Percentiles rank a stretch among this genome's conserved stretches.
phyloP scores from a whole-genome alignment of 2,797 vertebrate species.

The Typhlichthys eigenmanni region DNA sequence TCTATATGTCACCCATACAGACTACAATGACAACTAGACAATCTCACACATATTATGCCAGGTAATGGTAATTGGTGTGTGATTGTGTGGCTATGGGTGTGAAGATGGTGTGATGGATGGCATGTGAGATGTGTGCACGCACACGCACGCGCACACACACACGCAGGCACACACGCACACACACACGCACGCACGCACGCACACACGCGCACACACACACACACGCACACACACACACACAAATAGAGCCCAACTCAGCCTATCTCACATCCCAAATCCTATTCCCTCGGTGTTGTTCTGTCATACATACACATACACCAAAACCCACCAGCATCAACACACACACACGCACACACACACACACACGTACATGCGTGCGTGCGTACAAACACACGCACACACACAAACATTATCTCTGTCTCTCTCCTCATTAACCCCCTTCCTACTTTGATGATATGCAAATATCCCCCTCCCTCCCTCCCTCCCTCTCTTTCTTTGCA shows the following conservation, averaged over 20 bases:
- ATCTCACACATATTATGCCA: constrained; percentile 3
- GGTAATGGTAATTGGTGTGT: neutral
- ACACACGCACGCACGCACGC: neutral
- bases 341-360: constrained; percentile 16
- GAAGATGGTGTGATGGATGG: constrained; percentile 2
- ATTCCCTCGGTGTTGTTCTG: constrained; percentile 52
- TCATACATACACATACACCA: constrained; percentile 56
- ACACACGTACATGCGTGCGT: constrained; percentile 48
- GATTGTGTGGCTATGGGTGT: neutral
- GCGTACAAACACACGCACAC: constrained; percentile 37
- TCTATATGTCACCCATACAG: neutral
- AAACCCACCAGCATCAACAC: constrained; percentile 42
- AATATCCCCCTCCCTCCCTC: constrained; percentile 61
- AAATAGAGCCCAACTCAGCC: constrained; percentile 23
- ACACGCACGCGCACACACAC: too few relatives aligned
- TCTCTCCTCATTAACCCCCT: constrained; percentile 70
- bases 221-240: constrained; percentile 13
- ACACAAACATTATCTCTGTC: constrained; percentile 1
- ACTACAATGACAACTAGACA: neutral
- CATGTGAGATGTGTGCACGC: neutral
- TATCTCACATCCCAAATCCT: constrained; percentile 43
- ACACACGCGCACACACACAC: neutral
- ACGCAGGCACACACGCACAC: too few relatives aligned
- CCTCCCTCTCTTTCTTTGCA: constrained; percentile 37
- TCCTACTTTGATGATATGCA: constrained; percentile 80